These are phyloP conservation scores for Oenanthe oenanthe DNA, from an alignment of 2,113 vertebrate species.

Conservation along the genomic window DNA sequence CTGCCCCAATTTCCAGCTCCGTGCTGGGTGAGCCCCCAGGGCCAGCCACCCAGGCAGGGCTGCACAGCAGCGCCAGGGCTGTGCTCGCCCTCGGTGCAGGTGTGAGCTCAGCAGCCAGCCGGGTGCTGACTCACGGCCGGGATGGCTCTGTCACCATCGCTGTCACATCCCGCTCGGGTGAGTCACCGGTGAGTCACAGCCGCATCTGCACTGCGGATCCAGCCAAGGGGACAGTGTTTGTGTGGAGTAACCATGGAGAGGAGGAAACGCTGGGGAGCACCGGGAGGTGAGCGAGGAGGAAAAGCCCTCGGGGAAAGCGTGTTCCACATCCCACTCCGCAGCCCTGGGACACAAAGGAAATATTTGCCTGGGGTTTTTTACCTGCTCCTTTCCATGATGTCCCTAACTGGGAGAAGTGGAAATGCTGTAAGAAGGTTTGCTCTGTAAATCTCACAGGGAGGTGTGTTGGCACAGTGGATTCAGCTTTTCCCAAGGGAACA, in stretches of 20 bases:
- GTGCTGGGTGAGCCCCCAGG: not conserved
- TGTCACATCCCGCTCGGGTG: not conserved
- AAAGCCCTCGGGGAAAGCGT: not conserved
- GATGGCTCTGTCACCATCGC: not conserved
- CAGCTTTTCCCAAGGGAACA: not conserved
- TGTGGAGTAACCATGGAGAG: constrained; percentile 62
- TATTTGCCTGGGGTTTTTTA: not conserved
- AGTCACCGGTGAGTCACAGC: constrained; percentile 56
- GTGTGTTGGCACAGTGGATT: not conserved
- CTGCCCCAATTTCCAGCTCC: not conserved
- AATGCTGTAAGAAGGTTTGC: not conserved
- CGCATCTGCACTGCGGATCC: constrained; percentile 49
- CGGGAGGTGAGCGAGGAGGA: not conserved
- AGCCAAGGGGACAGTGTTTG: constrained; percentile 40
- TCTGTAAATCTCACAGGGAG: not conserved
- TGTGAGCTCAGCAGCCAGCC: constrained; percentile 16
- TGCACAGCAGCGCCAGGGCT: not conserved
- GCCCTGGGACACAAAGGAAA: not conserved
- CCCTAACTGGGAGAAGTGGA: not conserved
- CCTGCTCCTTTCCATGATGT: not conserved
- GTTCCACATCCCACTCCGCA: not conserved
- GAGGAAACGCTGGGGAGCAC: constrained; percentile 10
- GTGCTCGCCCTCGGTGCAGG: not conserved
- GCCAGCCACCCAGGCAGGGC: not conserved
- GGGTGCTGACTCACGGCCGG: constrained; percentile 53